Percentiles rank a stretch among this genome's conserved stretches.
These are phyloP conservation scores for Yponomeuta evonymella DNA, from an alignment of 2,888 invertebrate genomes.

Conservation along the genomic window DNA sequence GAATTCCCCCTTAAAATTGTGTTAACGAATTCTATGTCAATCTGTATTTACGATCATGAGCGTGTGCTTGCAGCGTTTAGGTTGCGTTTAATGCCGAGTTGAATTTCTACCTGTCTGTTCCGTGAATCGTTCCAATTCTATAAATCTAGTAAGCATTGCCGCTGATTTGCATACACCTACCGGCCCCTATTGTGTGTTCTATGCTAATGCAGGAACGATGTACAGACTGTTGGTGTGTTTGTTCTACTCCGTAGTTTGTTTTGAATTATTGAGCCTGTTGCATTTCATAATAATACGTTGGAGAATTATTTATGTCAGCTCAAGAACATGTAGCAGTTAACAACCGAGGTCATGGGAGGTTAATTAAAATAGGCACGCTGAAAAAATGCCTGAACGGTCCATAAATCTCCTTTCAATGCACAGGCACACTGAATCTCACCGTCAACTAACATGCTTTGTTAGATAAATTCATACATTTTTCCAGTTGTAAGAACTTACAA, in stretches of 20 bases:
- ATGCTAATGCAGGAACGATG: conserved; percentile 1
- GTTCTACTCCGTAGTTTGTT: background rate
- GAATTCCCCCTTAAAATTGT: too few species aligned
- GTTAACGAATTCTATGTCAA: too few species aligned
- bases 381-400: background rate
- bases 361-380: background rate
- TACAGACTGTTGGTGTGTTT: conserved; percentile 1
- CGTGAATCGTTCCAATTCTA: conserved; percentile 6
- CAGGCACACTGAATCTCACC: too few species aligned
- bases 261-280: conserved; percentile 3
- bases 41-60: too few species aligned
- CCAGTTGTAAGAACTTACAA: too few species aligned
- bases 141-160: conserved; percentile 6
- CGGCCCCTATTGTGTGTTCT: background rate
- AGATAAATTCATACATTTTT: too few species aligned
- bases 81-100: too few species aligned
- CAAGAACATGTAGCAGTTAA: background rate
- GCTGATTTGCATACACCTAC: background rate
- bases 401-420: background rate
- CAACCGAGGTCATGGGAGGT: background rate
- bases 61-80: too few species aligned
- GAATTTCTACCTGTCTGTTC: background rate
- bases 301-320: background rate
- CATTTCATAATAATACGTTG: background rate
- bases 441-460: too few species aligned